Percentiles rank a stretch among this genome's conserved stretches.
Evolutionary conservation across 2,888 invertebrate genomes (phyloP).

Genomic region (Sesia bembeciformis): DNA sequence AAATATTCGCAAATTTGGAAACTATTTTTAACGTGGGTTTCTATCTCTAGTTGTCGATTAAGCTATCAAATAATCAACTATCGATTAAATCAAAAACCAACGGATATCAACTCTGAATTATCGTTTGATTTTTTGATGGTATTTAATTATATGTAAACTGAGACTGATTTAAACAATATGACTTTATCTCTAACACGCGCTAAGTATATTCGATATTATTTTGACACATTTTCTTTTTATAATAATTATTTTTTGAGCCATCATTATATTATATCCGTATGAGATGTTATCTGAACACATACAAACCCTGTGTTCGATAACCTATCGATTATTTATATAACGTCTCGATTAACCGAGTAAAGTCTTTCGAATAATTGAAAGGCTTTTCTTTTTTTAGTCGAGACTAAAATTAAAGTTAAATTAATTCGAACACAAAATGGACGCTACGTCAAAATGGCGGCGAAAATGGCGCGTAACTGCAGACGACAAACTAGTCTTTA

Average conservation of each 20-base stretch:
- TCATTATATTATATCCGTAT: conserved; percentile 16
- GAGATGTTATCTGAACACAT: conserved; percentile 41
- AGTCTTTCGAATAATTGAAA: too few relatives aligned
- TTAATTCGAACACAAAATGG: conserved; percentile 15
- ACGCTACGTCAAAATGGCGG: conserved; percentile 12
- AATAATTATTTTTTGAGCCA: conserved; percentile 28
- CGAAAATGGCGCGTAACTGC: conserved; percentile 4
- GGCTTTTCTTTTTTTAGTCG: too few relatives aligned
- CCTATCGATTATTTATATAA: background rate
- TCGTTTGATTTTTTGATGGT: too few relatives aligned
- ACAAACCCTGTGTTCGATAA: conserved; percentile 37
- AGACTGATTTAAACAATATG: background rate
- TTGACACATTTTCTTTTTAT: background rate
- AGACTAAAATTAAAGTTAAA: background rate
- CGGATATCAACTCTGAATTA: too few relatives aligned
- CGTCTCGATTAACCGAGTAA: too few relatives aligned
- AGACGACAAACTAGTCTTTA: background rate
- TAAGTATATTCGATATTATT: background rate
- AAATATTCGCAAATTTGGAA: too few relatives aligned
- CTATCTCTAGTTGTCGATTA: too few relatives aligned
- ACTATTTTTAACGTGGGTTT: too few relatives aligned
- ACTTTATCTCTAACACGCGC: background rate
- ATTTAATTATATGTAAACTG: too few relatives aligned
- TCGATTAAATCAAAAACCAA: too few relatives aligned
- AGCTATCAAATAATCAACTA: too few relatives aligned